phyloP scores from a whole-genome alignment of 2,113 vertebrate species.

The Lepus timidus region DNA sequence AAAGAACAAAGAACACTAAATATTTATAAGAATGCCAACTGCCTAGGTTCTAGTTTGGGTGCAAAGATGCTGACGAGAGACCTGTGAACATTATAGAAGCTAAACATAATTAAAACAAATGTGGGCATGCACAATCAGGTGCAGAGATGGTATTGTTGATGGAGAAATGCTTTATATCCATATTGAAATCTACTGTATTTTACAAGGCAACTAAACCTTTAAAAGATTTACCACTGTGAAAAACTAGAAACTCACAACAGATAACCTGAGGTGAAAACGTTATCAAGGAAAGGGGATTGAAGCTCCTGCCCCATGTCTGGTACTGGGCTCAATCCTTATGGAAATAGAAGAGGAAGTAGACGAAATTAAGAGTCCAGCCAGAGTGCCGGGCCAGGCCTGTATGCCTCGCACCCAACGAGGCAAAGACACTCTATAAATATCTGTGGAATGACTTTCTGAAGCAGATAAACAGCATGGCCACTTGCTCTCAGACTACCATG shows the following conservation, averaged over 20 bases:
- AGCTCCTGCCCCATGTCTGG: not conserved
- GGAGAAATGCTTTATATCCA: constrained; percentile 41
- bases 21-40: not conserved
- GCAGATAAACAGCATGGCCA: constrained; percentile 60
- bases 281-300: not conserved
- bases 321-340: too few species aligned
- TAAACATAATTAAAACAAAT: not conserved
- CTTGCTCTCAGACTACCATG: constrained; percentile 47
- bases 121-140: not conserved
- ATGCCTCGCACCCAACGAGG: not conserved
- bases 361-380: not conserved
- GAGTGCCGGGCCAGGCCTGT: not conserved
- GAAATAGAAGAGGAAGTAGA: not conserved
- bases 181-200: constrained; percentile 40
- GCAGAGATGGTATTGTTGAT: not conserved
- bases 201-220: not conserved
- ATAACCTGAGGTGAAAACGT: not conserved
- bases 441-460: constrained; percentile 64
- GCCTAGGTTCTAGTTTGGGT: not conserved
- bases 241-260: constrained; percentile 8
- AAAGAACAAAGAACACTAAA: not conserved
- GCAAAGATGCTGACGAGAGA: not conserved
- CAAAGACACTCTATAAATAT: constrained; percentile 50
- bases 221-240: constrained; percentile 20
- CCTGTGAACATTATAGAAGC: not conserved